Conservation (phyloP, 2,797 vertebrate genomes). For the Malacoraja senta region DNA sequence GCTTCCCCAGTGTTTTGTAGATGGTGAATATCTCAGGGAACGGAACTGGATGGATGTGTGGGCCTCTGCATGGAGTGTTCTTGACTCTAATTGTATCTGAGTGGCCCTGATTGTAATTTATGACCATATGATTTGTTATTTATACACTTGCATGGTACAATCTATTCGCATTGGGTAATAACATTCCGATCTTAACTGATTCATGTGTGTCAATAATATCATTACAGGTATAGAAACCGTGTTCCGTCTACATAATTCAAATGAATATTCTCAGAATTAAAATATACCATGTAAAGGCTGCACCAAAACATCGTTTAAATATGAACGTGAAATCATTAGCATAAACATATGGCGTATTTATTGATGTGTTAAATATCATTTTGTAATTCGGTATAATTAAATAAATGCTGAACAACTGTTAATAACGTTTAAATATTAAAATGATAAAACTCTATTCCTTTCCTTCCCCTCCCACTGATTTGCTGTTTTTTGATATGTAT, state of each 20-base stretch:
- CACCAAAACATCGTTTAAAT: background rate
- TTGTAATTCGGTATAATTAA: conserved; percentile 29
- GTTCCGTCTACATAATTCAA: conserved; percentile 7
- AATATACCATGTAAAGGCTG: background rate
- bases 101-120: conserved; percentile 17
- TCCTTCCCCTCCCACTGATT: background rate
- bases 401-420: conserved; percentile 2
- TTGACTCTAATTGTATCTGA: conserved; percentile 30
- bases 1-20: background rate
- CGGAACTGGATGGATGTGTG: background rate
- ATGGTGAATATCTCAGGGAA: background rate
- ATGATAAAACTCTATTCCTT: background rate
- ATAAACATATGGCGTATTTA: background rate
- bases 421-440: conserved; percentile 9
- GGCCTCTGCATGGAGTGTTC: conserved; percentile 17
- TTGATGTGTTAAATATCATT: conserved; percentile 30
- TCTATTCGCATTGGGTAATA: conserved; percentile 9
- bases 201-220: background rate
- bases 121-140: conserved; percentile 4
- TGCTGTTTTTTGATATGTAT: background rate
- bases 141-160: background rate
- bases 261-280: conserved; percentile 14
- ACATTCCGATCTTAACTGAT: conserved; percentile 15
- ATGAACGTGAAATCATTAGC: background rate
- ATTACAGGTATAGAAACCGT: background rate